These are phyloP conservation scores for Ophonus ardosiacus DNA, from an alignment of 2,888 invertebrate species.

Conservation along the genomic window DNA sequence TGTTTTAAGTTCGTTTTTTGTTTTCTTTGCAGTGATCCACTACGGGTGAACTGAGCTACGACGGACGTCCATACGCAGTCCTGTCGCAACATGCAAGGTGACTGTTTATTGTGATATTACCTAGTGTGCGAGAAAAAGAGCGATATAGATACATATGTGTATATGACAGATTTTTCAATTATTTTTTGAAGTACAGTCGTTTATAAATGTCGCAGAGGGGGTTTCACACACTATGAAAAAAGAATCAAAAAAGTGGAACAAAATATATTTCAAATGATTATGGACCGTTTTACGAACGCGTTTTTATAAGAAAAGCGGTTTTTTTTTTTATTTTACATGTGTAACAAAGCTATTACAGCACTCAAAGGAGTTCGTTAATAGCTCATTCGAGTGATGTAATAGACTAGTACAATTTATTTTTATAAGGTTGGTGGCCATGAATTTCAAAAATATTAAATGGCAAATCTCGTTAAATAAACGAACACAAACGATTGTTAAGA, in stretches of 20 bases:
- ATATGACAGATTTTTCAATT: constrained; percentile 60
- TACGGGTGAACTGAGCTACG: constrained; percentile 61
- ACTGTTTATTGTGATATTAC: constrained; percentile 62
- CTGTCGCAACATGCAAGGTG: constrained; percentile 58
- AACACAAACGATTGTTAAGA: no score
- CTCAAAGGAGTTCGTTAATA: no score
- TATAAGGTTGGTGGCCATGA: no score
- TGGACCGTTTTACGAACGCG: no score
- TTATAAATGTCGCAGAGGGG: constrained; percentile 55
- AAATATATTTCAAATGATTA: not conserved
- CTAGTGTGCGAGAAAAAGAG: constrained; percentile 53
- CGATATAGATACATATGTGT: constrained; percentile 50
- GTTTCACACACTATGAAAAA: constrained; percentile 19
- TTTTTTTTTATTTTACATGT: no score
- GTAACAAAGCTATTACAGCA: no score
- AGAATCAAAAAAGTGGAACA: not conserved
- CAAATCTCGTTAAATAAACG: no score
- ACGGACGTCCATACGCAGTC: constrained; percentile 55
- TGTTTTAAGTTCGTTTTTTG: constrained; percentile 57
- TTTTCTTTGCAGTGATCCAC: constrained; percentile 62
- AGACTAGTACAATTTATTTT: no score
- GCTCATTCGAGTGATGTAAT: no score
- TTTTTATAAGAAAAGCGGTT: no score
- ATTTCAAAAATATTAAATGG: no score
- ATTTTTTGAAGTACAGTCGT: constrained; percentile 58